phyloP scores from a whole-genome alignment of 2,797 vertebrate species.

The Arnoldichthys spilopterus region DNA sequence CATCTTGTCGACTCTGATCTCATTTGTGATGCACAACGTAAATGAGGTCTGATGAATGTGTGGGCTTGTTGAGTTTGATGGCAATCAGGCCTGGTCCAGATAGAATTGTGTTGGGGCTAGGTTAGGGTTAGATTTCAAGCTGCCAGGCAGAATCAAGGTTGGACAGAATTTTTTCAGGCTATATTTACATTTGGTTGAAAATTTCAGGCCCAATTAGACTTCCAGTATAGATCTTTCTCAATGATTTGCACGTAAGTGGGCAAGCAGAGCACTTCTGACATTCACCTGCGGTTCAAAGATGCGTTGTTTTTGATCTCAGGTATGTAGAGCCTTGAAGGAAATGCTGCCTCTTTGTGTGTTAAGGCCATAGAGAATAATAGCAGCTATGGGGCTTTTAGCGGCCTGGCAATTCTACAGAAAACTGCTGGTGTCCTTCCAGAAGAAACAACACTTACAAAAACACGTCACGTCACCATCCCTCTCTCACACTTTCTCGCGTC shows the following conservation, averaged over 20 bases:
- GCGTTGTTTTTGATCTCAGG: slow-evolving; percentile 1
- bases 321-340: slow-evolving; percentile 1
- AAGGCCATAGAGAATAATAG: neutral
- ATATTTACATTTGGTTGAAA: neutral
- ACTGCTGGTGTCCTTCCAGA: slow-evolving; percentile 68
- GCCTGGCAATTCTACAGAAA: slow-evolving; percentile 67
- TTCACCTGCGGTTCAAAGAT: neutral
- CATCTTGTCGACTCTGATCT: too few relatives aligned
- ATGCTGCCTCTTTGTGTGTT: slow-evolving; percentile 6
- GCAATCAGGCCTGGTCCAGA: neutral
- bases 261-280: neutral
- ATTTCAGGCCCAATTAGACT: neutral
- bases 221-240: neutral
- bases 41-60: too few relatives aligned
- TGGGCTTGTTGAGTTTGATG: neutral
- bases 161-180: neutral
- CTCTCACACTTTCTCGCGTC: neutral
- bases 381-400: slow-evolving; percentile 39
- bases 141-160: neutral
- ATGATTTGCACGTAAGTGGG: neutral
- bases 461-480: slow-evolving; percentile 12
- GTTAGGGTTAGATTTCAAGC: neutral
- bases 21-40: too few relatives aligned
- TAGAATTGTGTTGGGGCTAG: neutral
- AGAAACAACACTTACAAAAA: slow-evolving; percentile 61